Evolutionary conservation across 2,888 invertebrate genomes (phyloP).

Genomic region (Chaitophorus viminalis): DNA sequence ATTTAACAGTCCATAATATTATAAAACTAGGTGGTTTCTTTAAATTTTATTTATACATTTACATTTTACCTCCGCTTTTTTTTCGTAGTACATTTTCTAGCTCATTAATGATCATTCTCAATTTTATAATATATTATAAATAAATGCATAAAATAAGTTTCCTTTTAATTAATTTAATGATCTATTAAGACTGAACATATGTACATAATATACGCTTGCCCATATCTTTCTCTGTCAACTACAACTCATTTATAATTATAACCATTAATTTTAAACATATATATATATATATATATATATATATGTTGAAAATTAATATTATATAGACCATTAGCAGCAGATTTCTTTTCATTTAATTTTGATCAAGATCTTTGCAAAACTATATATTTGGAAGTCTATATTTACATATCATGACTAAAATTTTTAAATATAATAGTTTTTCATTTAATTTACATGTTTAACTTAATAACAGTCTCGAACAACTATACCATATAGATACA

Average conservation of each 20-base stretch:
- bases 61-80: neutral
- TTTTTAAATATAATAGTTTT: neutral
- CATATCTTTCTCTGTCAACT: neutral
- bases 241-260: neutral
- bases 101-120: neutral
- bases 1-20: neutral
- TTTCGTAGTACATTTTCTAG: neutral
- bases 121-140: neutral
- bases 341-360: neutral
- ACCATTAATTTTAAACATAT: neutral
- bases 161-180: constrained; percentile 1
- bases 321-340: neutral
- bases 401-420: neutral
- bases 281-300: too few relatives aligned
- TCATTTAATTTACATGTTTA: neutral
- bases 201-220: too few relatives aligned
- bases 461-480: neutral
- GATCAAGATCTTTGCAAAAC: too few relatives aligned
- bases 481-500: neutral
- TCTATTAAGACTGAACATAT: neutral
- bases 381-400: neutral
- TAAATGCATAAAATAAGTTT: neutral
- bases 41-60: neutral
- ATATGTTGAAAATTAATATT: too few relatives aligned
- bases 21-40: neutral